phyloP scores from a whole-genome alignment of 2,888 invertebrate species.

The Lasioglossum figueresi region DNA sequence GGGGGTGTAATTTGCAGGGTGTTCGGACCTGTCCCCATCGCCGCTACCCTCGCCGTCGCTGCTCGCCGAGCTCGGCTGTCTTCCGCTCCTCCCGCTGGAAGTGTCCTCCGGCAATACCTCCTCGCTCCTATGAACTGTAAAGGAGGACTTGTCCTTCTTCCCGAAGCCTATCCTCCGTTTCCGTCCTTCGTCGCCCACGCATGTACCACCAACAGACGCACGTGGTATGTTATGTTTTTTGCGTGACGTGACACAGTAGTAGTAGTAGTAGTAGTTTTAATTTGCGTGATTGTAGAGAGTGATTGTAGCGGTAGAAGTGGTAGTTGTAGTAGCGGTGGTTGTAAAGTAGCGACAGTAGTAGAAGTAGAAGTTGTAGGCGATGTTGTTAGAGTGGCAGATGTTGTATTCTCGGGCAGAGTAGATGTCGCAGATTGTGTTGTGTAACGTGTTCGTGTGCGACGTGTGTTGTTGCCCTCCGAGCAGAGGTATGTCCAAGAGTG shows the following conservation, averaged over 20 bases:
- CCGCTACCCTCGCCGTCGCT: constrained; percentile 94
- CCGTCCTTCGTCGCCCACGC: constrained; percentile 89
- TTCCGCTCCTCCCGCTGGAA: constrained; percentile 84
- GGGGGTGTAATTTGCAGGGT: constrained; percentile 73
- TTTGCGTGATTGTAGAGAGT: constrained; percentile 16
- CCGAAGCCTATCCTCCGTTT: constrained; percentile 98
- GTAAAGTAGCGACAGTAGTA: constrained; percentile 21
- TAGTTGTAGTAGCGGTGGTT: constrained; percentile 16
- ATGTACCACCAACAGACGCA: constrained; percentile 83
- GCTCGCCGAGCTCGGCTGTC: constrained; percentile 95
- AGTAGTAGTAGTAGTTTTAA: constrained; percentile 23
- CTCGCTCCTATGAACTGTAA: constrained; percentile 99
- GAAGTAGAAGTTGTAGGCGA: constrained; percentile 14
- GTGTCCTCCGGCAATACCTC: constrained; percentile 96
- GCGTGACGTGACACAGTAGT: constrained; percentile 66
- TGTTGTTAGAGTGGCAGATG: constrained; percentile 21
- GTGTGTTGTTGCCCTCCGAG: not conserved
- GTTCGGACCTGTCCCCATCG: constrained; percentile 93
- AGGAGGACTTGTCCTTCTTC: constrained; percentile 97
- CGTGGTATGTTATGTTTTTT: constrained; percentile 79
- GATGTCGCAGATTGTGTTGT: not conserved
- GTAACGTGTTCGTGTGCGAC: not conserved
- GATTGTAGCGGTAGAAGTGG: constrained; percentile 13
- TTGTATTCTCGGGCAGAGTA: constrained; percentile 18
- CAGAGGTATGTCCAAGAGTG: not conserved